Conservation (phyloP, 2,113 vertebrate species). For the Indicator maculatus region DNA sequence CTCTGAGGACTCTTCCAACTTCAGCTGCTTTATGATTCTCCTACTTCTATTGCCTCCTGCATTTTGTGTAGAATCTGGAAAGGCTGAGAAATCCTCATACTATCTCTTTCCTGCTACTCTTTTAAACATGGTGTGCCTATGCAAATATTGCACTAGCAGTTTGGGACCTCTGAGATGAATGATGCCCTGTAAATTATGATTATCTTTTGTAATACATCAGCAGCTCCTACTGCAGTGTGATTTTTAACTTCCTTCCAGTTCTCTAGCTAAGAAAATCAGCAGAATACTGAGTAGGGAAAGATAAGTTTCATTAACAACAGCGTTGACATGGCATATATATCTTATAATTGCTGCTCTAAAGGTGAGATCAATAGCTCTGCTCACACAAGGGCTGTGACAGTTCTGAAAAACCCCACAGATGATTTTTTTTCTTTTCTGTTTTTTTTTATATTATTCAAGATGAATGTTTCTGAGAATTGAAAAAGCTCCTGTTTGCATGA, state of each 20-base stretch:
- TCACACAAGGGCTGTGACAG: slow-evolving; percentile 4
- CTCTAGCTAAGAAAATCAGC: background rate
- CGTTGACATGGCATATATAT: background rate
- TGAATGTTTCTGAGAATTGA: slow-evolving; percentile 57
- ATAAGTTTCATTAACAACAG: slow-evolving; percentile 47
- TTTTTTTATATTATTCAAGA: slow-evolving; percentile 7
- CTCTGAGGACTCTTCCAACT: too few relatives aligned
- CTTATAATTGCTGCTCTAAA: slow-evolving; percentile 54
- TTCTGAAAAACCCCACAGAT: slow-evolving; percentile 33
- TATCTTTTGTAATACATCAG: background rate
- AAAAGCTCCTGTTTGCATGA: slow-evolving; percentile 74
- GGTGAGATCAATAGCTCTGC: slow-evolving; percentile 66
- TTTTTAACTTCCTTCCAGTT: background rate
- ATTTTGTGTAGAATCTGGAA: background rate
- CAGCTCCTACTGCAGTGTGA: background rate
- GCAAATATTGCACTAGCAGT: background rate
- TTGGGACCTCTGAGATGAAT: background rate
- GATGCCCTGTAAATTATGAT: background rate
- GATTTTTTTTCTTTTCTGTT: background rate
- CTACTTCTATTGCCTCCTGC: background rate
- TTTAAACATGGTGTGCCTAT: background rate
- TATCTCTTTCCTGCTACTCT: background rate
- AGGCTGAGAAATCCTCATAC: background rate
- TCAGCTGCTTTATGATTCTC: too few relatives aligned
- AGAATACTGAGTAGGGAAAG: slow-evolving; percentile 15